Evolutionary conservation across 1,140 invertebrate species (phyloP).

Genomic region (Drosophila bipectinata): DNA sequence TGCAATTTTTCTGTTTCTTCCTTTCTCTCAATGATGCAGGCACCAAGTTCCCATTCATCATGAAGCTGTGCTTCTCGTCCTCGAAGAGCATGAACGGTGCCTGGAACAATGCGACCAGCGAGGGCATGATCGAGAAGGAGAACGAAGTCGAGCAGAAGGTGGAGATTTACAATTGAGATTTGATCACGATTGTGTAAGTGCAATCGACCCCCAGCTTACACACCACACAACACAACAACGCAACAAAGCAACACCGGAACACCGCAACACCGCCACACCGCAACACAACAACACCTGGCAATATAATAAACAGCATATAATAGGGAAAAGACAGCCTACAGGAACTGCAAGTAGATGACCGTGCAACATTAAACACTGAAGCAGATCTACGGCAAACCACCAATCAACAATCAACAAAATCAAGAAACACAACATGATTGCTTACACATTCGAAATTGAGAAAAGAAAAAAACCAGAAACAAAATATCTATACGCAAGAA

Average conservation of each 20-base stretch:
- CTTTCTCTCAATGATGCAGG: conserved; percentile 86
- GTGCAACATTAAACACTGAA: not conserved
- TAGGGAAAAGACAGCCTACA: not conserved
- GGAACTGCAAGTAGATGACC: not conserved
- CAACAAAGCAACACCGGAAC: conserved; percentile 38
- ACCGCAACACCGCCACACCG: conserved; percentile 20
- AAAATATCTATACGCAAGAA: not conserved
- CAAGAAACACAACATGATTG: not conserved
- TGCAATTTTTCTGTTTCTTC: conserved; percentile 11
- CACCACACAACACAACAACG: conserved; percentile 46
- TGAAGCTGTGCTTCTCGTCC: conserved; percentile 97
- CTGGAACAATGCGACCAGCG: conserved; percentile 83
- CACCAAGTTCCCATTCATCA: conserved; percentile 98
- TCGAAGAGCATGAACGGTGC: conserved; percentile 89
- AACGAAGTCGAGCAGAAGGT: conserved; percentile 78
- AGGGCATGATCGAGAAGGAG: conserved; percentile 83
- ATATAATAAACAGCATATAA: not conserved
- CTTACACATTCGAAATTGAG: conserved; percentile 1
- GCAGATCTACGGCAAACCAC: not conserved
- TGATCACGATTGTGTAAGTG: conserved; percentile 80
- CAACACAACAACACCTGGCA: conserved; percentile 9
- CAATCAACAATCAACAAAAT: not conserved
- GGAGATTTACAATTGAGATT: conserved; percentile 83
- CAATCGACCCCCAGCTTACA: conserved; percentile 38
- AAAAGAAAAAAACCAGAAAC: not conserved